A percentile compares a stretch with the other conserved stretches of the same genome.
Conservation (phyloP, 2,797 vertebrate species). For the Alosa sapidissima region DNA sequence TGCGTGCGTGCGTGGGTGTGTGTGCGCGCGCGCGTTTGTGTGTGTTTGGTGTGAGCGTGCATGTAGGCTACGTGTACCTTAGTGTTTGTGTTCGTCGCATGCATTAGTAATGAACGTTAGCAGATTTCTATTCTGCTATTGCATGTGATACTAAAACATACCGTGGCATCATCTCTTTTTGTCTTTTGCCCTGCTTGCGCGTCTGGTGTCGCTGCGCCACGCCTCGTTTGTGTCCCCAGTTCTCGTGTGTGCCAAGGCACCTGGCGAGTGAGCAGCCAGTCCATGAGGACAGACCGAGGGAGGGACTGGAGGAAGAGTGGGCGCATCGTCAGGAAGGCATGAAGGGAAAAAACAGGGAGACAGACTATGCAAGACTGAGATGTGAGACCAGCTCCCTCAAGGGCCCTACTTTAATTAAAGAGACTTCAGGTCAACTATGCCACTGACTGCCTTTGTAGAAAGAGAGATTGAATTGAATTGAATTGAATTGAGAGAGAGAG, state of each 20-base stretch:
- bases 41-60: neutral
- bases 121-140: neutral
- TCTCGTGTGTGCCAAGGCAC: slow-evolving; percentile 59
- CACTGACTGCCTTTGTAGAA: slow-evolving; percentile 35
- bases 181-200: neutral
- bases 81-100: neutral
- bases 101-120: neutral
- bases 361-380: neutral
- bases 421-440: slow-evolving; percentile 31
- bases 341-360: slow-evolving; percentile 37
- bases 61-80: neutral
- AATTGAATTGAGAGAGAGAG: too few species aligned
- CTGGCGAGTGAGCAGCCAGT: slow-evolving; percentile 65
- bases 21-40: neutral
- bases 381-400: neutral
- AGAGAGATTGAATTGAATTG: too few species aligned
- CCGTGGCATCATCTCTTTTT: neutral
- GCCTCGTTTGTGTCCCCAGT: slow-evolving; percentile 46
- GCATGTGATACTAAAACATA: neutral
- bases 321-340: slow-evolving; percentile 85
- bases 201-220: neutral
- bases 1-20: neutral
- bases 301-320: slow-evolving; percentile 79
- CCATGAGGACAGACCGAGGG: slow-evolving; percentile 58
- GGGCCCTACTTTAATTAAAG: neutral